phyloP scores from a whole-genome alignment of 92 coral and sea anemone genomes.

The Bergia sp. region DNA sequence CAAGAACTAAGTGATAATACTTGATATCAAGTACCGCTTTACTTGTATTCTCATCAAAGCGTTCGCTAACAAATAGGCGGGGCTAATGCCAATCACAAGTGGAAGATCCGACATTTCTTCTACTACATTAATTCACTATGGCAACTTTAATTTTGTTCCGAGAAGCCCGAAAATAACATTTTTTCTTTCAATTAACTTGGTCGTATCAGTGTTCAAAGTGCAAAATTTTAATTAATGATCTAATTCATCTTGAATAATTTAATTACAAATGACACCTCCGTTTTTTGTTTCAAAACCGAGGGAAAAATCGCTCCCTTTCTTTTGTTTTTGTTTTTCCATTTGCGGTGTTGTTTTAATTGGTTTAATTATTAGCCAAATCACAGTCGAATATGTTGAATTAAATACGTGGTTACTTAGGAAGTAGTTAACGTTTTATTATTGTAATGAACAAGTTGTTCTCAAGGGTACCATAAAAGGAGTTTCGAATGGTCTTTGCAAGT shows the following conservation, averaged over 20 bases:
- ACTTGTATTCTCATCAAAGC: background rate
- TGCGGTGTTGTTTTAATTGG: background rate
- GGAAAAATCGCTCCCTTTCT: background rate
- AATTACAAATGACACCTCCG: background rate
- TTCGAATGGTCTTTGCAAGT: too few species aligned
- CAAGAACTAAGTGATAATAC: background rate
- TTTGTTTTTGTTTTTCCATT: background rate
- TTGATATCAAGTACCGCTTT: background rate
- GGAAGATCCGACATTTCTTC: background rate
- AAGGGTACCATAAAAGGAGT: too few species aligned
- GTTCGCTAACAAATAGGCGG: background rate
- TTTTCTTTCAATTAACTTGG: too few species aligned
- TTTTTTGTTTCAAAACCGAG: background rate
- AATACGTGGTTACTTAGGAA: too few species aligned
- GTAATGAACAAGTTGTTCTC: too few species aligned
- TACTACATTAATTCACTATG: background rate
- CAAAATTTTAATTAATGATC: background rate
- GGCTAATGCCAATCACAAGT: background rate
- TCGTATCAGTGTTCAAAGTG: background rate
- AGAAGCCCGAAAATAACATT: background rate
- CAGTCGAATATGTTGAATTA: background rate
- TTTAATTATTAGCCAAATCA: too few species aligned
- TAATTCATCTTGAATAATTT: too few species aligned
- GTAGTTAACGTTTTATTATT: background rate
- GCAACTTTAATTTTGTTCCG: background rate